Conservation (phyloP, 1,140 invertebrate species). For the Hypothenemus hampei region DNA sequence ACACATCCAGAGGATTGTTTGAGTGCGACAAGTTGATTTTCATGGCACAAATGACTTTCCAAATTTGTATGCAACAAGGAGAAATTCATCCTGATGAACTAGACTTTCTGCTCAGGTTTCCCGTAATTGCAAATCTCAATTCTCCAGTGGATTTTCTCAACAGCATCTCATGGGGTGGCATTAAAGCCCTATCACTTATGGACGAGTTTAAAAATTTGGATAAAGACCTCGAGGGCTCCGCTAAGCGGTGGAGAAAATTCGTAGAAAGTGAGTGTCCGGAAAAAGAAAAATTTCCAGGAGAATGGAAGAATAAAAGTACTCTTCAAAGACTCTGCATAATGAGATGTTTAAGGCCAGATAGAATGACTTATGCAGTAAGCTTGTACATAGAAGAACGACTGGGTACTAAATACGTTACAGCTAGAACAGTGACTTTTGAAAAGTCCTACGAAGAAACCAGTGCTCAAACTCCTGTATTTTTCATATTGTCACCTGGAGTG, state of each 20-base stretch:
- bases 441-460: constrained; percentile 85
- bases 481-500: constrained; percentile 91
- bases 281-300: constrained; percentile 89
- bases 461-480: constrained; percentile 83
- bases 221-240: constrained; percentile 87
- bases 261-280: constrained; percentile 88
- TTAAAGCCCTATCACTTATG: constrained; percentile 71
- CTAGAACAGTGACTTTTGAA: constrained; percentile 70
- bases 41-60: constrained; percentile 73
- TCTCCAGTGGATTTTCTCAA: constrained; percentile 83
- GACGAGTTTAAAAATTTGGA: constrained; percentile 84
- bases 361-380: constrained; percentile 77
- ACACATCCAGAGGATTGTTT: constrained; percentile 87
- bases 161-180: constrained; percentile 82
- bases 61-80: constrained; percentile 64
- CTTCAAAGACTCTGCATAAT: constrained; percentile 90
- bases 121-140: constrained; percentile 56
- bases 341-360: constrained; percentile 80
- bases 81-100: constrained; percentile 69
- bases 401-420: constrained; percentile 77
- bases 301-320: constrained; percentile 91
- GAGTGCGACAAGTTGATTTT: constrained; percentile 92
- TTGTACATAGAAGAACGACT: constrained; percentile 82
- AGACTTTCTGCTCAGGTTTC: constrained; percentile 84
- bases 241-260: constrained; percentile 84